phyloP scores from a whole-genome alignment of 1,140 invertebrate genomes.

The Anoplophora glabripennis region DNA sequence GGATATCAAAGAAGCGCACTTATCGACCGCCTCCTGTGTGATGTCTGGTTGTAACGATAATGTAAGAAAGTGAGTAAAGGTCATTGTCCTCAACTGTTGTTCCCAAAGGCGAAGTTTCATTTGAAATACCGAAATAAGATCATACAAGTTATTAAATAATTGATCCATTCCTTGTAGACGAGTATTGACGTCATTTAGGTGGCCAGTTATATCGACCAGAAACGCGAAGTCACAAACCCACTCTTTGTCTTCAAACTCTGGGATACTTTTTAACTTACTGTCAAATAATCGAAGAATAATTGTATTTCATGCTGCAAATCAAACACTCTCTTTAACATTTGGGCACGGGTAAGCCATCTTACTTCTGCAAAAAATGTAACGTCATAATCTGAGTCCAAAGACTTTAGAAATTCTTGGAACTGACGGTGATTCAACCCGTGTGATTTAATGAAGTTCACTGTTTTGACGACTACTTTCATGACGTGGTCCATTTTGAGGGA shows the following conservation, averaged over 20 bases:
- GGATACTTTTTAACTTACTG: conserved; percentile 5
- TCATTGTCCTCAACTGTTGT: no score
- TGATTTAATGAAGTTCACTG: conserved; percentile 43
- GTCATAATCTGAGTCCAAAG: conserved; percentile 41
- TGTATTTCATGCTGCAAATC: conserved; percentile 16
- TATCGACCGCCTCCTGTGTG: no score
- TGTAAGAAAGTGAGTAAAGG: no score
- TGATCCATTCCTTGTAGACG: no score
- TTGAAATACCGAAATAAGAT: no score
- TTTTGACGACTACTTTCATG: conserved; percentile 40
- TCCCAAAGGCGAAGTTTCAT: no score
- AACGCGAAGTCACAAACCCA: conserved; percentile 2
- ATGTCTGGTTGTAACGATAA: no score
- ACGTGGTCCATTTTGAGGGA: conserved; percentile 39
- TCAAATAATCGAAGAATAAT: background rate
- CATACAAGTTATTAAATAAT: no score
- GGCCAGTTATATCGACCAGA: no score
- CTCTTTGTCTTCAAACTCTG: conserved; percentile 2
- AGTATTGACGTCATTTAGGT: no score
- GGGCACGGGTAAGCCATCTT: conserved; percentile 36
- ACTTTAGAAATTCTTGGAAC: conserved; percentile 42
- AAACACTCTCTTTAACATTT: conserved; percentile 18
- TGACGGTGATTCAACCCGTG: conserved; percentile 40
- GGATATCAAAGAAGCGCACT: no score
- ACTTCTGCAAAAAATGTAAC: conserved; percentile 39